A percentile compares a stretch with the other conserved stretches of the same genome.
These are phyloP conservation scores for Xenopus petersii DNA, from an alignment of 2,797 vertebrate genomes.

Conservation along the genomic window DNA sequence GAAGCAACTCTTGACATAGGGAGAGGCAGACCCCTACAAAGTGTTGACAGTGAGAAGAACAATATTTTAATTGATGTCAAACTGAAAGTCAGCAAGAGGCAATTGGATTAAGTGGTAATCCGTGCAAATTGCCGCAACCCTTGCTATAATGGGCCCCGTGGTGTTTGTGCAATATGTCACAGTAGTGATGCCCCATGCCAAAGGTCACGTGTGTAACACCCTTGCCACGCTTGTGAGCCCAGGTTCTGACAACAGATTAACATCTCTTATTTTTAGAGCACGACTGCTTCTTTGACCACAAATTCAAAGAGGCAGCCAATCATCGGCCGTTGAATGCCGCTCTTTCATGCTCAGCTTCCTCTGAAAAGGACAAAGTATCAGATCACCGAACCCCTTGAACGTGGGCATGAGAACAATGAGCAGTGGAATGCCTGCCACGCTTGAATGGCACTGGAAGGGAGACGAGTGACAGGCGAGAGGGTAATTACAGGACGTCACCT, in stretches of 20 bases:
- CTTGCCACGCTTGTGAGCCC: conserved; percentile 8
- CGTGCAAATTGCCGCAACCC: conserved; percentile 6
- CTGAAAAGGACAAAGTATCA: conserved; percentile 45
- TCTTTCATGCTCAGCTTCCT: conserved; percentile 40
- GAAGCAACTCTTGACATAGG: conserved; percentile 11
- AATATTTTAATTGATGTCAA: background rate
- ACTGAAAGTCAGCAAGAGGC: background rate
- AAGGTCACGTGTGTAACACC: conserved; percentile 15
- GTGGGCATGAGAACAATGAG: conserved; percentile 40
- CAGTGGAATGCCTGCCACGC: conserved; percentile 27
- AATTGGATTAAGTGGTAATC: conserved; percentile 11
- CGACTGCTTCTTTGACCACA: conserved; percentile 9
- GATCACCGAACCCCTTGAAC: conserved; percentile 13
- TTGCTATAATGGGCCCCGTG: conserved; percentile 25
- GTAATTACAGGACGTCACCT: conserved; percentile 48
- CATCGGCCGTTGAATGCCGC: conserved; percentile 13
- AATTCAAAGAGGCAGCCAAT: conserved; percentile 41
- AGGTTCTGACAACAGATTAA: conserved; percentile 34
- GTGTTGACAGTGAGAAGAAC: conserved; percentile 32
- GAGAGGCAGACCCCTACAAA: background rate
- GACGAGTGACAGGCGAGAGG: conserved; percentile 36
- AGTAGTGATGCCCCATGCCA: background rate
- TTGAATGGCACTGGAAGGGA: conserved; percentile 25
- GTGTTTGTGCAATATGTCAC: conserved; percentile 38
- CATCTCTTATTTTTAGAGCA: conserved; percentile 33